phyloP scores from a whole-genome alignment of 2,888 invertebrate genomes.

The Thera britannica region DNA sequence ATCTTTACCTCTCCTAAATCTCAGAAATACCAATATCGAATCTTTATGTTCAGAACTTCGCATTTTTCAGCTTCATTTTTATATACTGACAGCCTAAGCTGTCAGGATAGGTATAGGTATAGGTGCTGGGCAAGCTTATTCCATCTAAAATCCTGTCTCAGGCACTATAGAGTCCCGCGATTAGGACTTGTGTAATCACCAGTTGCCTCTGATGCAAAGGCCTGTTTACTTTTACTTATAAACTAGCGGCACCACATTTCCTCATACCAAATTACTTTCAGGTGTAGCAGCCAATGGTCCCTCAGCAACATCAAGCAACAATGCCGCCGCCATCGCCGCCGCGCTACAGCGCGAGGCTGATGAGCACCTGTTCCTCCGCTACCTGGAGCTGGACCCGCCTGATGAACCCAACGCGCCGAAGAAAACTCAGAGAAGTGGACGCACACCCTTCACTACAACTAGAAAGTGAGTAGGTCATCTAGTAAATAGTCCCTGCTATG shows the following conservation, averaged over 20 bases:
- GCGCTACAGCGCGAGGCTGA: constrained; percentile 88
- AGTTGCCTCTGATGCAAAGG: too few species aligned
- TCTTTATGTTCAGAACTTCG: not conserved
- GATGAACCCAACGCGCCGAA: constrained; percentile 86
- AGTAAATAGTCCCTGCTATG: not conserved
- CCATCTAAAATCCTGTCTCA: too few species aligned
- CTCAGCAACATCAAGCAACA: constrained; percentile 67
- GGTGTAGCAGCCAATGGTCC: constrained; percentile 74
- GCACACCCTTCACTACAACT: constrained; percentile 93
- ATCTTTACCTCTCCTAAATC: too few species aligned
- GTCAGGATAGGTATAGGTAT: too few species aligned
- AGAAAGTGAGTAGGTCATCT: constrained; percentile 77
- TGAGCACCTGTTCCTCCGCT: constrained; percentile 89
- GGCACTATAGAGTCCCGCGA: too few species aligned
- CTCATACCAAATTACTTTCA: constrained; percentile 38
- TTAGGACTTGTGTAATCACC: too few species aligned
- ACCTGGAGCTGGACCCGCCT: constrained; percentile 92
- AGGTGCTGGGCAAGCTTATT: too few species aligned
- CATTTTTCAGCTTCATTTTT: too few species aligned
- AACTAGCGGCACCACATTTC: not conserved
- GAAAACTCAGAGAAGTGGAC: constrained; percentile 85
- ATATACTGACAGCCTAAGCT: too few species aligned
- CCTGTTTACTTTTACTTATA: too few species aligned
- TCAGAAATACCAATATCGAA: too few species aligned
- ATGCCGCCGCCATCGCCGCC: constrained; percentile 82